Percentiles rank a stretch among this genome's conserved stretches.
Evolutionary conservation across 2,113 vertebrate species (phyloP).

Genomic region (Lethenteron camtschaticum): DNA sequence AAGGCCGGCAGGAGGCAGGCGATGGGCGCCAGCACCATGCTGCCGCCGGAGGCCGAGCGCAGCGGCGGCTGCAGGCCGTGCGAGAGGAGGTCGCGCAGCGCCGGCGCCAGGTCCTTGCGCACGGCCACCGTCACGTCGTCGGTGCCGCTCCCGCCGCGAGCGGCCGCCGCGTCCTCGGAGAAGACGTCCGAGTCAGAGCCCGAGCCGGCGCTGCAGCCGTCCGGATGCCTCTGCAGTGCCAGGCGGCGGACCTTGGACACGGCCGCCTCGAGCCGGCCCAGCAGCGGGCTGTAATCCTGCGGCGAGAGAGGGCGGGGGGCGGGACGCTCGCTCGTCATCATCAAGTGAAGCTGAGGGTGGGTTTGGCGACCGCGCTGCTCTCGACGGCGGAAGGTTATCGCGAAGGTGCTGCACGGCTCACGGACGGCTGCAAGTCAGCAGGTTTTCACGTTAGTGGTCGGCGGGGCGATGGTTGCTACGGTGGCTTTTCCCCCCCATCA

Average conservation of each 20-base stretch:
- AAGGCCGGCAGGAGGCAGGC: slow-evolving; percentile 58
- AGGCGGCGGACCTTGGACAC: slow-evolving; percentile 57
- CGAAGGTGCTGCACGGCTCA: no score
- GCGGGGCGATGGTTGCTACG: no score
- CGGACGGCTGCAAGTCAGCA: no score
- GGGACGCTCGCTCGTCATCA: slow-evolving; percentile 26
- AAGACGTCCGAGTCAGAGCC: slow-evolving; percentile 27
- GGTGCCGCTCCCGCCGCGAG: background rate
- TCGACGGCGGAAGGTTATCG: no score
- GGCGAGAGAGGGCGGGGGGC: slow-evolving; percentile 9
- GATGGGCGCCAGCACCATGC: slow-evolving; percentile 69
- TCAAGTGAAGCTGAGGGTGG: no score
- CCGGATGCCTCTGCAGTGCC: slow-evolving; percentile 31
- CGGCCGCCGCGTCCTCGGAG: slow-evolving; percentile 28
- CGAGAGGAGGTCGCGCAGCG: slow-evolving; percentile 56
- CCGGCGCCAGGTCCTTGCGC: slow-evolving; percentile 51
- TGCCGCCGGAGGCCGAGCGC: slow-evolving; percentile 42
- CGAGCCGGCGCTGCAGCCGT: slow-evolving; percentile 28
- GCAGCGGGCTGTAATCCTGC: slow-evolving; percentile 50
- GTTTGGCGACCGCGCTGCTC: no score
- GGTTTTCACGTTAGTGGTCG: no score
- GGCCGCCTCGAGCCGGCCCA: slow-evolving; percentile 44
- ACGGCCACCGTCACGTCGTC: slow-evolving; percentile 34
- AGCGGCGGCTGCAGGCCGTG: slow-evolving; percentile 46
- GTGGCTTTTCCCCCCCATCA: no score